phyloP scores from a whole-genome alignment of 1,140 invertebrate genomes.

The Wiebesia pumilae region DNA sequence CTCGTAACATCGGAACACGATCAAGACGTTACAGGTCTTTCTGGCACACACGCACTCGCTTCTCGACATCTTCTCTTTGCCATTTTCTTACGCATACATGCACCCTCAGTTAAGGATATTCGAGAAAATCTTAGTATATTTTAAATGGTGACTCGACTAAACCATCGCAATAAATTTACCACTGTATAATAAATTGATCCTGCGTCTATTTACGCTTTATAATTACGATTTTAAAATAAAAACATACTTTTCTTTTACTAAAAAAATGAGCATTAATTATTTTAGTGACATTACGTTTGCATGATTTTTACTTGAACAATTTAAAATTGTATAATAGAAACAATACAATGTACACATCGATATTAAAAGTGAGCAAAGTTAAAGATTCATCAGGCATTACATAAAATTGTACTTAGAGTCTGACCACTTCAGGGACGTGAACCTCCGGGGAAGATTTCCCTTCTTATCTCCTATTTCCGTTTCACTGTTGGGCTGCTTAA shows the following conservation, averaged over 20 bases:
- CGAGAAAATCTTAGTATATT: slow-evolving; percentile 23
- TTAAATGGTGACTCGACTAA: neutral
- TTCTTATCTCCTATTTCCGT: neutral
- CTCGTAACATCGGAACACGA: slow-evolving; percentile 6
- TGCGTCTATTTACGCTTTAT: no score
- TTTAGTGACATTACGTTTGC: no score
- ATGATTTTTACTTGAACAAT: no score
- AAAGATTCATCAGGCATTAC: neutral
- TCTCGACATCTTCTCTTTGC: neutral
- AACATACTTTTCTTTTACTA: no score
- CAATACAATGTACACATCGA: no score
- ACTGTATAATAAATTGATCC: no score
- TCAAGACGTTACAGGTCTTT: slow-evolving; percentile 10
- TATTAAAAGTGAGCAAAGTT: neutral
- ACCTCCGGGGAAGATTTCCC: slow-evolving; percentile 1
- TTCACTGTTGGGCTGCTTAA: slow-evolving; percentile 6
- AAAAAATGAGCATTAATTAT: no score
- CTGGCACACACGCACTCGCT: neutral
- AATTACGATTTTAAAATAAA: no score
- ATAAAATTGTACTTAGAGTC: slow-evolving; percentile 17
- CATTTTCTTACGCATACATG: neutral
- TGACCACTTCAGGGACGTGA: slow-evolving; percentile 10
- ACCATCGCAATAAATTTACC: no score
- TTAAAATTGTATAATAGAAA: no score
- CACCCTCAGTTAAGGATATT: neutral